Evolutionary conservation across 2,888 invertebrate species (phyloP).

Genomic region (Ophion costatus): DNA sequence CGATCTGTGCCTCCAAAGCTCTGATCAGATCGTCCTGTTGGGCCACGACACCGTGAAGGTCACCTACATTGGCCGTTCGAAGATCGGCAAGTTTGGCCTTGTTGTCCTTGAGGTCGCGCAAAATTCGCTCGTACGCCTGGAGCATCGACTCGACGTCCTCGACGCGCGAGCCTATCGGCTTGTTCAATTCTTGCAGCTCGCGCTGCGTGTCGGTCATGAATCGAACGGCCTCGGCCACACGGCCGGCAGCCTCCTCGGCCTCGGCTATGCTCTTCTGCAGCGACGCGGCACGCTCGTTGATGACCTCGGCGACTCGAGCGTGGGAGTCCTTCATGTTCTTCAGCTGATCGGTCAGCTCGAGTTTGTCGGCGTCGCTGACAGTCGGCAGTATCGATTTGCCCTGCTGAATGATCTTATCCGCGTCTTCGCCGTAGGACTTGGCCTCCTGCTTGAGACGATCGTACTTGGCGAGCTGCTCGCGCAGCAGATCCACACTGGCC

Average conservation of each 20-base stretch:
- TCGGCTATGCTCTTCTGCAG: constrained; percentile 92
- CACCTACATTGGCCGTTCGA: constrained; percentile 90
- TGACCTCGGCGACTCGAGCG: constrained; percentile 89
- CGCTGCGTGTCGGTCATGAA: constrained; percentile 93
- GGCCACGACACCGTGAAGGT: constrained; percentile 90
- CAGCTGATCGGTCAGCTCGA: constrained; percentile 92
- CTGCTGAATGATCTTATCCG: constrained; percentile 91
- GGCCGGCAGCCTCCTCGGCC: constrained; percentile 91
- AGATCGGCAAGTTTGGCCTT: constrained; percentile 91
- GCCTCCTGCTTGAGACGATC: constrained; percentile 91
- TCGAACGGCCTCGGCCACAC: constrained; percentile 91
- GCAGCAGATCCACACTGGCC: constrained; percentile 91
- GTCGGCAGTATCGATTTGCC: constrained; percentile 92
- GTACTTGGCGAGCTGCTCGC: constrained; percentile 95
- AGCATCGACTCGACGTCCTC: constrained; percentile 95
- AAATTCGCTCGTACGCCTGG: constrained; percentile 90
- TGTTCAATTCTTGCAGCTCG: constrained; percentile 92
- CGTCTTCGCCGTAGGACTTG: constrained; percentile 88
- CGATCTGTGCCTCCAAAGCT: constrained; percentile 93
- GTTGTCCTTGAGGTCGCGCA: constrained; percentile 91
- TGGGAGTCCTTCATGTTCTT: constrained; percentile 92
- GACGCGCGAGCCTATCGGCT: constrained; percentile 93
- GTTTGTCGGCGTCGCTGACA: constrained; percentile 93
- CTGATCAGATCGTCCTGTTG: constrained; percentile 95
- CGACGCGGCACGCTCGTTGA: constrained; percentile 90